Evolutionary conservation across 2,888 invertebrate genomes (phyloP).

Genomic region (Laothoe populi): DNA sequence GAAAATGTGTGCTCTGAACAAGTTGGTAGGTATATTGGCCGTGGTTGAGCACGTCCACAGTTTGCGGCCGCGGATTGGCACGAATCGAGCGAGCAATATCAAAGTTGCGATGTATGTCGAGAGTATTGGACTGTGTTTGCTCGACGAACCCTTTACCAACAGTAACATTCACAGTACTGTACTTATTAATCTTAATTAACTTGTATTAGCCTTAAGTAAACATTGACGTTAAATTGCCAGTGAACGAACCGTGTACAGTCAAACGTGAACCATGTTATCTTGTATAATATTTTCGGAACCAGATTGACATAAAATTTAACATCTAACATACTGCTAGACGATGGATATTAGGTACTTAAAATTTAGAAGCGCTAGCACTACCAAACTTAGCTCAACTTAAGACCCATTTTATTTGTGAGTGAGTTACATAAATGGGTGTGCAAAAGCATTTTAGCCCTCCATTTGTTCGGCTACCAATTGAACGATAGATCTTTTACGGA

Average conservation of each 20-base stretch:
- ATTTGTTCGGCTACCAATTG: neutral
- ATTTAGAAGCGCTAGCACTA: no score
- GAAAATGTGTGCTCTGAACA: conserved; percentile 34
- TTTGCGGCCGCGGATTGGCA: conserved; percentile 65
- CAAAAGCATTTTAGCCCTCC: neutral
- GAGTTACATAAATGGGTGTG: neutral
- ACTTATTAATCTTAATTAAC: neutral
- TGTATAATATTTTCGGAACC: no score
- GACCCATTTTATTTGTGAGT: neutral
- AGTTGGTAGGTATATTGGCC: conserved; percentile 53
- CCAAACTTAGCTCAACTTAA: no score
- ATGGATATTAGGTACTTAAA: no score
- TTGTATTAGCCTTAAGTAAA: neutral
- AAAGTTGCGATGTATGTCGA: conserved; percentile 44
- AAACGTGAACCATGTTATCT: no score
- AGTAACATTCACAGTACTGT: neutral
- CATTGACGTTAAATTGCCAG: neutral
- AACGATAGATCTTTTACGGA: neutral
- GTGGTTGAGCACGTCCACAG: conserved; percentile 61
- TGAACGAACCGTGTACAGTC: no score
- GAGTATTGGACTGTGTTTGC: conserved; percentile 20
- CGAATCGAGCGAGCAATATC: conserved; percentile 62
- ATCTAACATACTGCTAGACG: no score
- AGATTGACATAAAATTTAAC: no score
- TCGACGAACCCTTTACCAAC: conserved; percentile 10